A percentile compares a stretch with the other conserved stretches of the same genome.
Conservation (phyloP, 2,888 invertebrate genomes). For the Ophonus ardosiacus region DNA sequence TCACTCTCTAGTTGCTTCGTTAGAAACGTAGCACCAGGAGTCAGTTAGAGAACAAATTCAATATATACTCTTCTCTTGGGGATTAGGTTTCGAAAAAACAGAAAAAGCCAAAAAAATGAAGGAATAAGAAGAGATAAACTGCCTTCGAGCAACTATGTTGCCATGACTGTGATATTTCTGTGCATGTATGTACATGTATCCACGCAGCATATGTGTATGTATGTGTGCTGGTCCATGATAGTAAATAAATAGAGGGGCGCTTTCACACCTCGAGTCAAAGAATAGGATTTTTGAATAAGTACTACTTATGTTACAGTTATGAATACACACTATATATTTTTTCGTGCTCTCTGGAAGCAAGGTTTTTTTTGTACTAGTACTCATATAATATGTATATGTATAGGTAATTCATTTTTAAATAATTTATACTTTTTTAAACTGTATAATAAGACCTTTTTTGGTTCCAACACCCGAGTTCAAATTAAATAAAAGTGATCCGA, state of each 20-base stretch:
- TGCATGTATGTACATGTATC: slow-evolving; percentile 42
- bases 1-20: slow-evolving; percentile 79
- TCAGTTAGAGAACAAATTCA: slow-evolving; percentile 45
- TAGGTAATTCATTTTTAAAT: no score
- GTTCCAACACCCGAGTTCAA: no score
- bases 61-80: slow-evolving; percentile 56
- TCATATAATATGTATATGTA: no score
- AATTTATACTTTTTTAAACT: no score
- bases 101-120: slow-evolving; percentile 58
- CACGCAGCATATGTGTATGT: slow-evolving; percentile 40
- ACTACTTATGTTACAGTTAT: no score
- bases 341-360: no score
- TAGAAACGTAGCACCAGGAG: slow-evolving; percentile 76
- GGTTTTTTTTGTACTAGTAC: no score
- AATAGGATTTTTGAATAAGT: background rate
- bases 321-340: no score
- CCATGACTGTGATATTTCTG: slow-evolving; percentile 61
- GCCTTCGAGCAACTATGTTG: slow-evolving; percentile 55
- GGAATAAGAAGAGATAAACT: slow-evolving; percentile 44
- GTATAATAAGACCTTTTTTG: no score
- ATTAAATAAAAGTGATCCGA: no score
- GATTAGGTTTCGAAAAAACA: slow-evolving; percentile 58
- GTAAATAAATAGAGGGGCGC: slow-evolving; percentile 5
- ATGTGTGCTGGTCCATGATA: slow-evolving; percentile 37
- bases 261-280: slow-evolving; percentile 11